Evolutionary conservation across 2,797 vertebrate species (phyloP).

Genomic region (Chloroceryle amazona): DNA sequence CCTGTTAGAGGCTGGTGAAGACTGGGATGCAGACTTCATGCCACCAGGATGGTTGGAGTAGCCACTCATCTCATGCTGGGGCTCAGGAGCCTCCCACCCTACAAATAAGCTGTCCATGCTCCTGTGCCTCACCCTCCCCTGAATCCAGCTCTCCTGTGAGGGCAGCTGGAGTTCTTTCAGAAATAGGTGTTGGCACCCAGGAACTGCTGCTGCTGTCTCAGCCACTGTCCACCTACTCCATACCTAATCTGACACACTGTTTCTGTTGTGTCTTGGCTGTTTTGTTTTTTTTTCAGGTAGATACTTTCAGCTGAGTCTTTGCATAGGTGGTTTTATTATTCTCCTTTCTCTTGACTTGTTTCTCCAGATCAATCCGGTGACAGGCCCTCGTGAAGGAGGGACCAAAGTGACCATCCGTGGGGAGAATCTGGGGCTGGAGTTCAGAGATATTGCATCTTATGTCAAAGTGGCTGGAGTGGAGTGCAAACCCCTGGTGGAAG

Average conservation of each 20-base stretch:
- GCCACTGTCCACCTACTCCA: background rate
- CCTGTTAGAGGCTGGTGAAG: background rate
- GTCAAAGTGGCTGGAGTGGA: conserved; percentile 97
- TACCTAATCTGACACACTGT: background rate
- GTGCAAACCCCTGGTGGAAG: conserved; percentile 92
- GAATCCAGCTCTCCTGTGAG: background rate
- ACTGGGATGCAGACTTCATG: background rate
- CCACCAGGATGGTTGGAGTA: background rate
- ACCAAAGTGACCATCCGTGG: conserved; percentile 96
- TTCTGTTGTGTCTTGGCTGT: background rate
- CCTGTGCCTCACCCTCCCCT: background rate
- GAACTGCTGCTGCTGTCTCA: background rate
- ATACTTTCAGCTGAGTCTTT: background rate
- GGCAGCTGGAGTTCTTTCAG: background rate
- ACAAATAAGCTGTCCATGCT: background rate
- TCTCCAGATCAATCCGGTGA: conserved; percentile 91
- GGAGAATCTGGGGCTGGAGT: conserved; percentile 96
- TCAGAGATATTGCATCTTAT: conserved; percentile 90
- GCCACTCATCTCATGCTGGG: fast-evolving
- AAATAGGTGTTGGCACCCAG: background rate
- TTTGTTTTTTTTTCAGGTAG: background rate
- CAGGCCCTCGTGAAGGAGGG: conserved; percentile 95
- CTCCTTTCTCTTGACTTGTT: background rate
- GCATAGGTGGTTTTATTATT: background rate
- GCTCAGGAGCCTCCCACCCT: background rate